Evolutionary conservation across 2,797 vertebrate species (phyloP).

Genomic region (Girardinus metallicus): DNA sequence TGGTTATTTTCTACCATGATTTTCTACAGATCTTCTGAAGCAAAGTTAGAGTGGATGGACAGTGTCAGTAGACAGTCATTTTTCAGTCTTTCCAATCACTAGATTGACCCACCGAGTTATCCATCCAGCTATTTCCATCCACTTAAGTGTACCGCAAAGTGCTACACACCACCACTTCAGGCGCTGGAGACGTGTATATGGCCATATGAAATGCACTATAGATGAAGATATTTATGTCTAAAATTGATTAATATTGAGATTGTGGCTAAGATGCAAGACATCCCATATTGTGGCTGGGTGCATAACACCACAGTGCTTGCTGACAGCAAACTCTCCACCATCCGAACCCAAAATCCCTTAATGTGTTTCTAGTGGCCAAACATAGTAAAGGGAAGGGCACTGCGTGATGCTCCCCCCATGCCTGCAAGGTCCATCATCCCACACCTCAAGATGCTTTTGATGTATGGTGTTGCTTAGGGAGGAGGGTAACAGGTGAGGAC

Average conservation of each 20-base stretch:
- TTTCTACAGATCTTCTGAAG: not conserved
- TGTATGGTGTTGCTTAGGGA: not conserved
- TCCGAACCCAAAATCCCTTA: not conserved
- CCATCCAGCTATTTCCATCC: not conserved
- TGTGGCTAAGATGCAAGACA: not conserved
- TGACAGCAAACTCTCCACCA: not conserved
- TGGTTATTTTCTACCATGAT: not conserved
- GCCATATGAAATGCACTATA: not conserved
- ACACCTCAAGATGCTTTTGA: not conserved
- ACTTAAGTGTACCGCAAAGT: not conserved
- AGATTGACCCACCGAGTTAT: not conserved
- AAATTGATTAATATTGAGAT: not conserved
- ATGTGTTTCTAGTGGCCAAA: not conserved
- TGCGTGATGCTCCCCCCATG: not conserved
- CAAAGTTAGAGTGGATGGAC: not conserved
- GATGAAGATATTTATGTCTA: not conserved
- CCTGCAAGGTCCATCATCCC: not conserved
- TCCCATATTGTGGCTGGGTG: not conserved
- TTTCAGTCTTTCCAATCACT: not conserved
- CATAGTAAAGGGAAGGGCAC: not conserved
- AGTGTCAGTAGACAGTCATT: not conserved
- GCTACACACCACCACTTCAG: not conserved
- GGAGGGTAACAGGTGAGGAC: not conserved
- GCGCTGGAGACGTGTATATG: not conserved
- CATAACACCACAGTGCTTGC: not conserved